A percentile compares a stretch with the other conserved stretches of the same genome.
Evolutionary conservation across 2,113 vertebrate species (phyloP).

Genomic region (Pituophis catenifer): DNA sequence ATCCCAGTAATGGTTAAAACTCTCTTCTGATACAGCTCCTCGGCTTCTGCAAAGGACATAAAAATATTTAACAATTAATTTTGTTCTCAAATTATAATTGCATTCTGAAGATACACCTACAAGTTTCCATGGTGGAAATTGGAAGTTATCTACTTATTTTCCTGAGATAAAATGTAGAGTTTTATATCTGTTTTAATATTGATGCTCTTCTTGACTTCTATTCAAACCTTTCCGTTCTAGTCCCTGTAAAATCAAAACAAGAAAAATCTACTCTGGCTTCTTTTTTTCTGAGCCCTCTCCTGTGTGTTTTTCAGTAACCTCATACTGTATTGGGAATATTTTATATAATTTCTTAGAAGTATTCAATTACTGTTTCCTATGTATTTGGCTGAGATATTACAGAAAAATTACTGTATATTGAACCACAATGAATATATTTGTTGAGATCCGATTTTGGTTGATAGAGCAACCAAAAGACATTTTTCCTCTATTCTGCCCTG

Average conservation of each 20-base stretch:
- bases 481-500: neutral
- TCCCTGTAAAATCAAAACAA: neutral
- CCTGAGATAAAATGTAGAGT: neutral
- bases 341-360: neutral
- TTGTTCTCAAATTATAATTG: neutral
- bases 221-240: neutral
- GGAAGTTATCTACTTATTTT: neutral
- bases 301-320: neutral
- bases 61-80: constrained; percentile 41
- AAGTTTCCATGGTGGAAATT: neutral
- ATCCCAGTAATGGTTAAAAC: constrained; percentile 98
- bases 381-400: neutral
- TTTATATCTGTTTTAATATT: constrained; percentile 1
- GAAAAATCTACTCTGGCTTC: neutral
- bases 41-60: constrained; percentile 85
- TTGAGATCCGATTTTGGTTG: neutral
- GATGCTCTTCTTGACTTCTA: neutral
- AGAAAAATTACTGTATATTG: neutral
- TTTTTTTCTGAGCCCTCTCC: neutral
- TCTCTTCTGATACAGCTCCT: constrained; percentile 98
- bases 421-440: neutral
- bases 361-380: neutral
- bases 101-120: constrained; percentile 21
- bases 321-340: neutral
- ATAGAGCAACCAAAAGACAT: neutral